These are phyloP conservation scores for Pachycephala philippinensis DNA, from an alignment of 2,113 vertebrate species.

Conservation along the genomic window DNA sequence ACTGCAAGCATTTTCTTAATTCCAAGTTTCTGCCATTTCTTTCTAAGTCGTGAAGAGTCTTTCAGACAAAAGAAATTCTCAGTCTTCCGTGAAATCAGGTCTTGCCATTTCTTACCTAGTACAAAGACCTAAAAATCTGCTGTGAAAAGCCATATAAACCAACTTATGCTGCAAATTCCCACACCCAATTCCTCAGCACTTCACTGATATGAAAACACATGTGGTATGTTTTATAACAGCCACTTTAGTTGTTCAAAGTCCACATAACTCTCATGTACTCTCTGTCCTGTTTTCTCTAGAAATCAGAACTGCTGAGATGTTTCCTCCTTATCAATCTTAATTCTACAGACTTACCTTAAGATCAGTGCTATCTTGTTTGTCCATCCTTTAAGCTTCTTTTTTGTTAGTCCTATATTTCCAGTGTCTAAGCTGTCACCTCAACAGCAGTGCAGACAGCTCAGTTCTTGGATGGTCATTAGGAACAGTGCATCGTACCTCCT, in stretches of 20 bases:
- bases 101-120: background rate
- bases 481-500: background rate
- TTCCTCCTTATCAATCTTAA: background rate
- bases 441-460: background rate
- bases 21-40: background rate
- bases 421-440: background rate
- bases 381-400: background rate
- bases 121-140: background rate
- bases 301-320: background rate
- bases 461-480: background rate
- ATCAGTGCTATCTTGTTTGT: background rate
- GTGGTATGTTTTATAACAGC: background rate
- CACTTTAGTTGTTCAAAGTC: background rate
- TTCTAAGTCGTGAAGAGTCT: background rate
- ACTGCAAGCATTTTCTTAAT: background rate
- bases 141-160: background rate
- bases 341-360: constrained; percentile 1
- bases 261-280: background rate
- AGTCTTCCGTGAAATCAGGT: background rate
- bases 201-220: background rate
- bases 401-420: background rate
- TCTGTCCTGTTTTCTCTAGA: background rate
- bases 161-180: background rate
- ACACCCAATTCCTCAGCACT: background rate
- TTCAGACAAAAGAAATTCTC: background rate